Evolutionary conservation across 1,140 invertebrate genomes (phyloP), one percentile per base, ranked within the genome.

Genomic region (Nilaparvata lugens): DNA sequence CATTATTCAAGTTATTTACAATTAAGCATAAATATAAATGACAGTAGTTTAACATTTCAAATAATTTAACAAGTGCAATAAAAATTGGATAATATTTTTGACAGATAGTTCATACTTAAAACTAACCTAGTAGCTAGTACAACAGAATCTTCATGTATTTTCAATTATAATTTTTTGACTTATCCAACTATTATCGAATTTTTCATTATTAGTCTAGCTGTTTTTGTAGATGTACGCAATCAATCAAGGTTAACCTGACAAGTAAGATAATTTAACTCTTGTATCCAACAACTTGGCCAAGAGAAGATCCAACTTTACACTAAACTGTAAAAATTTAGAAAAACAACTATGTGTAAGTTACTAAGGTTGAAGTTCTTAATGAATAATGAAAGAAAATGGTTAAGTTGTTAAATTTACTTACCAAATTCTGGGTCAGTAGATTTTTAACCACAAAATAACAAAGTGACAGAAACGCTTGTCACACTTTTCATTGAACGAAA

Each of bases 401-500:
- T 16, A 48, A 19, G 4, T 23, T 48, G 45, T 16, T 48, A 6
- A 48, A 23, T 16, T 19, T 48, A 48, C 45, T 48, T 23, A 48
- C 45, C 45, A 19, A 23, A 48, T 48, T 48, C 16, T 48, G 16
- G 16, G 21, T 23, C 16, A 48, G 11, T 16, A 19, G 21, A 48
- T 48, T 48, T 48, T 48, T 48, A 48, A 48, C 45, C 45, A 48
- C 45, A 48, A 48, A 48, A 18, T 18, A 23, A 48, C 16, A 23
- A 48, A 19, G 16, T 48, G 45, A 48, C 45, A 48, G 45, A 48
- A 48, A 19, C 45, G 45, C 45, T 48, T 48, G 45, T 48, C 45
- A 48, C 45, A 48, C 45, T 48, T 48, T 18, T 18, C 6, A 48
- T 48, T 48, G 21, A 48, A 48, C 21, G 45, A 18, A 48, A 48